Conservation (phyloP, 2,888 invertebrate species). For the Caenorhabditis sulstoni region DNA sequence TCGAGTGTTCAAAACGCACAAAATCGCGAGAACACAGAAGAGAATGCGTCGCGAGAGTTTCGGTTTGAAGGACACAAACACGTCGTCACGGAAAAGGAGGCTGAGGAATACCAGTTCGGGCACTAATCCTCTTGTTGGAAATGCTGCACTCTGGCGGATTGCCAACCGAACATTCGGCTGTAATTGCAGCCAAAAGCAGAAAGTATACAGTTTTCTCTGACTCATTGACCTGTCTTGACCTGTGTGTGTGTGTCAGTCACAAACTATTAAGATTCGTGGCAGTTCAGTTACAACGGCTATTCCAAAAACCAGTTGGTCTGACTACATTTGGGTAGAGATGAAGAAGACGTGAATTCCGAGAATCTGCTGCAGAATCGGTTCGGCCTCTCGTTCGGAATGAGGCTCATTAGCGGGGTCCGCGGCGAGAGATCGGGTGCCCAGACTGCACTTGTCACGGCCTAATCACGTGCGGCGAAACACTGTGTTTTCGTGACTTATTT, state of each 20-base stretch:
- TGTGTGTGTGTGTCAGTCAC: not conserved
- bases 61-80: constrained; percentile 16
- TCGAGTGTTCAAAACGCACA: constrained; percentile 34
- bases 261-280: constrained; percentile 2
- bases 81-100: constrained; percentile 10
- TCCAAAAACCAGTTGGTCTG: constrained; percentile 11
- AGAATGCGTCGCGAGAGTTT: constrained; percentile 10
- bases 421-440: constrained; percentile 5
- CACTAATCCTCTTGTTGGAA: constrained; percentile 35
- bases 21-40: constrained; percentile 29
- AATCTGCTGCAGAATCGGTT: not conserved
- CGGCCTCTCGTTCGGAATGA: constrained; percentile 10
- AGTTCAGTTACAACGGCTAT: not conserved
- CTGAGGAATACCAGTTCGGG: constrained; percentile 3
- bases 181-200: not conserved
- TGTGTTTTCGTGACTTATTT: constrained; percentile 54
- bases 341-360: not conserved
- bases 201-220: not conserved
- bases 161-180: not conserved
- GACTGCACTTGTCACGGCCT: constrained; percentile 44
- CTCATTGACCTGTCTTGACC: constrained; percentile 10
- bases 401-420: constrained; percentile 25
- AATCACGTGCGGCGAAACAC: constrained; percentile 45
- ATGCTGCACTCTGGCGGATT: constrained; percentile 11
- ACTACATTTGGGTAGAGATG: no score